A percentile compares a stretch with the other conserved stretches of the same genome.
Conservation (phyloP, 2,113 vertebrate genomes). For the Gobius niger region DNA sequence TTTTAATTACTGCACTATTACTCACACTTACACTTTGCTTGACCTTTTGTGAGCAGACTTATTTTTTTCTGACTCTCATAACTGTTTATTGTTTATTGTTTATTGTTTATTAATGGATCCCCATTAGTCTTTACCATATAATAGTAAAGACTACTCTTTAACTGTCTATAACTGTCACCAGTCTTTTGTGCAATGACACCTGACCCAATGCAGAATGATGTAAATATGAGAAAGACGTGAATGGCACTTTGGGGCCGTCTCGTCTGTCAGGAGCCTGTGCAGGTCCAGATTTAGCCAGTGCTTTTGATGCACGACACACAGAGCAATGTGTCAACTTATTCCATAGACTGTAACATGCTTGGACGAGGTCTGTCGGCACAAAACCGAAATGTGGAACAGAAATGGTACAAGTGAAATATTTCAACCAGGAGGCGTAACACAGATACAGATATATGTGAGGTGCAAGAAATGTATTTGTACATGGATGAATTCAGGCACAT, state of each 20-base stretch:
- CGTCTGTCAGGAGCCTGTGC: neutral
- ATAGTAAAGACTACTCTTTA: neutral
- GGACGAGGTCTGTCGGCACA: too few species aligned
- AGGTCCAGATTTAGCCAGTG: neutral
- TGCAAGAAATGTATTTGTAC: too few species aligned
- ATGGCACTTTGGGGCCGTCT: slow-evolving; percentile 8
- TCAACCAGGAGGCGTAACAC: too few species aligned
- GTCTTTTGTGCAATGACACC: neutral
- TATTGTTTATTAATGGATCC: too few species aligned
- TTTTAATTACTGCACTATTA: neutral
- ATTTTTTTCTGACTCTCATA: neutral
- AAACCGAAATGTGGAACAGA: too few species aligned
- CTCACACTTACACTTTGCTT: neutral
- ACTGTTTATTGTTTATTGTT: neutral
- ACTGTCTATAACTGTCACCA: neutral
- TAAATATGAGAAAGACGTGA: neutral
- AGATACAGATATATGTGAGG: too few species aligned
- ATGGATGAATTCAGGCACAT: too few species aligned
- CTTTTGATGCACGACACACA: neutral
- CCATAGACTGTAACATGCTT: neutral
- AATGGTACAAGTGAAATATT: too few species aligned
- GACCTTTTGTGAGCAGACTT: neutral
- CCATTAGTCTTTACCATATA: neutral
- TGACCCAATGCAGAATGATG: neutral
- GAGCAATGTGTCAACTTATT: neutral